Evolutionary conservation across 2,113 vertebrate species (phyloP).

Genomic region (Melanerpes formicivorus): DNA sequence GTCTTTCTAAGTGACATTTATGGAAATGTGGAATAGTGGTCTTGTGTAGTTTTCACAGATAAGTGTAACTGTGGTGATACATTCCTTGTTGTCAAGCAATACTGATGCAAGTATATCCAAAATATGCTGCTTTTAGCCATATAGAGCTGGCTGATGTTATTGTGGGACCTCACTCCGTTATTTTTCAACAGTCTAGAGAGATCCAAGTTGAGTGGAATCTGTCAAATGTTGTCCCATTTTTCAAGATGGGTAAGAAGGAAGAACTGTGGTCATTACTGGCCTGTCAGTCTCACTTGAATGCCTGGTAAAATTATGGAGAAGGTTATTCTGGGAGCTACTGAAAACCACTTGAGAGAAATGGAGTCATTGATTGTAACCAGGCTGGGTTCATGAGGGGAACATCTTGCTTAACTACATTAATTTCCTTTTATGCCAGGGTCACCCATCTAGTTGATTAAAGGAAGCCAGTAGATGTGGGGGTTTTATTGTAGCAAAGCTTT

Average conservation of each 20-base stretch:
- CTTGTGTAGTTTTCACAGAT: neutral
- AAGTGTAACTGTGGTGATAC: neutral
- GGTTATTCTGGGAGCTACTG: neutral
- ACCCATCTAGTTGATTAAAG: neutral
- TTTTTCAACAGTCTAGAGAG: neutral
- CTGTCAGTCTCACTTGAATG: neutral
- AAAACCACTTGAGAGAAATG: neutral
- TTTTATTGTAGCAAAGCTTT: neutral
- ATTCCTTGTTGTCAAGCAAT: neutral
- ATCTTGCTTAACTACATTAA: neutral
- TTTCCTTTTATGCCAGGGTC: neutral
- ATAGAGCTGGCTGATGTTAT: fast-evolving
- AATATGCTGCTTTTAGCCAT: neutral
- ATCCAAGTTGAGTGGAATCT: neutral
- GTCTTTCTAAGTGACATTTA: neutral
- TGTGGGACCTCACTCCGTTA: neutral
- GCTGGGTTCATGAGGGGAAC: neutral
- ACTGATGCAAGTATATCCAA: neutral
- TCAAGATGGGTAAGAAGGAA: neutral
- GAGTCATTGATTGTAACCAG: neutral
- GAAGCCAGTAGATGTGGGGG: neutral
- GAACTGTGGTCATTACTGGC: neutral
- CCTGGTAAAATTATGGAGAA: neutral
- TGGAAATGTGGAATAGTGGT: neutral
- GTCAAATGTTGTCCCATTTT: neutral